phyloP scores from a whole-genome alignment of 2,113 vertebrate species.

The Vicugna pacos region DNA sequence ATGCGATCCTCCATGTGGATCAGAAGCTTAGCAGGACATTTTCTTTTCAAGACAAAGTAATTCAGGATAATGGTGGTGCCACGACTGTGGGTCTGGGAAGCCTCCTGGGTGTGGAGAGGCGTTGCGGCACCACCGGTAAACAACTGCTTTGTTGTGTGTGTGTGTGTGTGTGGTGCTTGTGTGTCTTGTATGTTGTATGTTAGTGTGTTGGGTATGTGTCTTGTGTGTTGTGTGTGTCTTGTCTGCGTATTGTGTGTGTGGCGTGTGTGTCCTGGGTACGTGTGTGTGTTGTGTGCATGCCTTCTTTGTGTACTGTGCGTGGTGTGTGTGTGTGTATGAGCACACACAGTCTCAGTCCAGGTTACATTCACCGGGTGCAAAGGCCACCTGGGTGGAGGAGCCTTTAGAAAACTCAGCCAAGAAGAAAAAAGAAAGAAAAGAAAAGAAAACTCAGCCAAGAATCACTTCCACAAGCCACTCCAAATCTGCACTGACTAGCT shows the following conservation, averaged over 20 bases:
- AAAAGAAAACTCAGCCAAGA: background rate
- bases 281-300: background rate
- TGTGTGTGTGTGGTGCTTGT: background rate
- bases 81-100: background rate
- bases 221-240: no score
- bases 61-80: background rate
- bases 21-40: background rate
- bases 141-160: background rate
- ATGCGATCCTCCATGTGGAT: background rate
- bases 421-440: no score
- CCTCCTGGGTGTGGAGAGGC: no score
- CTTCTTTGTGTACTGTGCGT: background rate
- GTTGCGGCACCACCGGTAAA: no score
- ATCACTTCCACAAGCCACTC: conserved; percentile 43
- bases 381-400: no score
- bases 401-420: background rate
- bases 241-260: no score
- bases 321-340: background rate
- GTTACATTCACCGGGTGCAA: background rate
- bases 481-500: background rate
- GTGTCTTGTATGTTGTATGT: no score
- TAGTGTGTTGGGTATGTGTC: no score
- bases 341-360: background rate
- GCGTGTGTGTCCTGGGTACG: background rate
- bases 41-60: background rate